A percentile compares a stretch with the other conserved stretches of the same genome.
phyloP scores from a whole-genome alignment of 53 echinoderm and acorn worm species.

The Patiria pectinifera region DNA sequence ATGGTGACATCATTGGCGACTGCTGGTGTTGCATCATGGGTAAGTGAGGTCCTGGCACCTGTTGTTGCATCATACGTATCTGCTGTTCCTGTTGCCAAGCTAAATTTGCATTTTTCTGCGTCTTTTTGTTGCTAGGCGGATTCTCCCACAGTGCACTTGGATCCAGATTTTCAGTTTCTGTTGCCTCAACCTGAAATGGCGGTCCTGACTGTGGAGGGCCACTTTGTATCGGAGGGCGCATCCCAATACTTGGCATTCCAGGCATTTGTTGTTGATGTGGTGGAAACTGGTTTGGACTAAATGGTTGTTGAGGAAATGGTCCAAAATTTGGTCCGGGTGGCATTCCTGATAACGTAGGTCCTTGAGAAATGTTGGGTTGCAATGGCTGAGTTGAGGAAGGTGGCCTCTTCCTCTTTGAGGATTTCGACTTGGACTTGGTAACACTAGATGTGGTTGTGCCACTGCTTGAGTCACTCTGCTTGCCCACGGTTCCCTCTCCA shows the following conservation, averaged over 20 bases:
- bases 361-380: constrained; percentile 82
- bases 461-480: constrained; percentile 33
- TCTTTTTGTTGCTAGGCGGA: constrained; percentile 90
- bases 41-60: constrained; percentile 64
- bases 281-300: constrained; percentile 78
- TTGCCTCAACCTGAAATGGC: constrained; percentile 75
- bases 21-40: constrained; percentile 66
- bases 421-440: constrained; percentile 66
- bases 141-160: constrained; percentile 98
- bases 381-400: constrained; percentile 86
- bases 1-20: constrained; percentile 75
- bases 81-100: constrained; percentile 79
- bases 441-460: constrained; percentile 25
- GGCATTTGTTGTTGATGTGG: constrained; percentile 80
- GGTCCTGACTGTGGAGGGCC: constrained; percentile 74
- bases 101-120: constrained; percentile 73
- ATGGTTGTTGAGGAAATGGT: constrained; percentile 80
- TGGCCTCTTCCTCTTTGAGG: constrained; percentile 81
- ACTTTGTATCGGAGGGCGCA: constrained; percentile 73
- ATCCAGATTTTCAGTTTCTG: constrained; percentile 98
- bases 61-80: constrained; percentile 75
- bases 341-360: constrained; percentile 78
- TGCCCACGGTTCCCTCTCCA: constrained; percentile 25
- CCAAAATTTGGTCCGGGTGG: constrained; percentile 88
- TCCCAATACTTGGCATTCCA: constrained; percentile 77